These are phyloP conservation scores for Lethenteron reissneri DNA, from an alignment of 2,113 vertebrate species.

Conservation along the genomic window DNA sequence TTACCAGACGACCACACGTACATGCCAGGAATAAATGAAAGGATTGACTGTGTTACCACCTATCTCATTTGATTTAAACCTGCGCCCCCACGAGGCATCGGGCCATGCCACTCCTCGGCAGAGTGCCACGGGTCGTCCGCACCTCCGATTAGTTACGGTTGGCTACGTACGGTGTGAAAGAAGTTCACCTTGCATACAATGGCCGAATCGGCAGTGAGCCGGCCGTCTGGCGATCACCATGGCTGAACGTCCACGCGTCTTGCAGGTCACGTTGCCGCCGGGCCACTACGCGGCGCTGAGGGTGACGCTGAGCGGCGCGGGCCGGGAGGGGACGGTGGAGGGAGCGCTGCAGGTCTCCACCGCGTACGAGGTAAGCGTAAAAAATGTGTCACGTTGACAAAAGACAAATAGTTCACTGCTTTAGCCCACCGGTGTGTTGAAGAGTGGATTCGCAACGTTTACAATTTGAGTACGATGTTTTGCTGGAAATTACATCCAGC, in stretches of 20 bases:
- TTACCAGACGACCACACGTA: too few species aligned
- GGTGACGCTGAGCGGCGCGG: slow-evolving; percentile 58
- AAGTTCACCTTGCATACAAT: not conserved
- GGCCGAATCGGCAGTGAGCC: not conserved
- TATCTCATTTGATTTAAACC: too few species aligned
- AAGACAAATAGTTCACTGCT: not conserved
- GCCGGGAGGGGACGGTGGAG: slow-evolving; percentile 66
- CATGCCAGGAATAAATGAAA: too few species aligned
- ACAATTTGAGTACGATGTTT: slow-evolving; percentile 11
- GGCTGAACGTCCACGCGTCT: slow-evolving; percentile 9
- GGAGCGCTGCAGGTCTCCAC: slow-evolving; percentile 82
- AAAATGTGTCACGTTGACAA: not conserved
- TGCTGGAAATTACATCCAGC: not conserved
- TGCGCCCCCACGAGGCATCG: too few species aligned
- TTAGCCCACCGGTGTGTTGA: not conserved
- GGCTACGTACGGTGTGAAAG: not conserved
- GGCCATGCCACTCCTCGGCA: not conserved
- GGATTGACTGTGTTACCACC: too few species aligned
- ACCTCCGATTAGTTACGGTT: not conserved
- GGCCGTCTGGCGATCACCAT: not conserved
- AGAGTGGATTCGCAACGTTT: not conserved
- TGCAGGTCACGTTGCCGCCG: slow-evolving; percentile 60
- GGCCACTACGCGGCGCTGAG: slow-evolving; percentile 76
- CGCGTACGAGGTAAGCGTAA: slow-evolving; percentile 59
- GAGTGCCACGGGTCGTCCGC: not conserved